A percentile compares a stretch with the other conserved stretches of the same genome.
Evolutionary conservation across 2,888 invertebrate species (phyloP).

Genomic region (Caenorhabditis panamensis): DNA sequence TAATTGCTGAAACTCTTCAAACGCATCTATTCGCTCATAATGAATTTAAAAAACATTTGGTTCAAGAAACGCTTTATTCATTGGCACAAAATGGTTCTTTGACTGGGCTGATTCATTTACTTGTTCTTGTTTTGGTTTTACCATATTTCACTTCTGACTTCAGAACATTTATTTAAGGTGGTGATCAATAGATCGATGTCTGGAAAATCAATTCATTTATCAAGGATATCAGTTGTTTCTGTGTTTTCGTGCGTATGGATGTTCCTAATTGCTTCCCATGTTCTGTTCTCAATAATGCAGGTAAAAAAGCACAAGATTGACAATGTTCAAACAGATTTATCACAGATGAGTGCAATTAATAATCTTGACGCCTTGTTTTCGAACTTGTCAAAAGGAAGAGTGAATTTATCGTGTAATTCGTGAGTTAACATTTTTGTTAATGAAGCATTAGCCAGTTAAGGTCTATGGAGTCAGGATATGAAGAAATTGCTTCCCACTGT

Average conservation of each 20-base stretch:
- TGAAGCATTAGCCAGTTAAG: constrained; percentile 35
- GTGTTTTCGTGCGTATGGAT: constrained; percentile 79
- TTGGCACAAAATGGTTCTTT: constrained; percentile 79
- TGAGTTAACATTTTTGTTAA: constrained; percentile 12
- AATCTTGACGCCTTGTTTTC: constrained; percentile 69
- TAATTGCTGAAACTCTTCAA: constrained; percentile 79
- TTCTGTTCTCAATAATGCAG: constrained; percentile 79
- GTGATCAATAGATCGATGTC: constrained; percentile 80
- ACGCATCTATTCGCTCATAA: constrained; percentile 77
- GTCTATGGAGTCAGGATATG: constrained; percentile 72
- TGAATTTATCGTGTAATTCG: constrained; percentile 59
- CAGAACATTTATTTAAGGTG: too few species aligned
- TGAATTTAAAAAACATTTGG: constrained; percentile 77
- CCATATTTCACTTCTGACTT: too few species aligned
- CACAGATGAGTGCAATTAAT: constrained; percentile 67
- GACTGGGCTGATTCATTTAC: constrained; percentile 77
- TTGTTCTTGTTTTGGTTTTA: constrained; percentile 77
- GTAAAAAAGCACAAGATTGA: too few species aligned
- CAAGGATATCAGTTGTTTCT: constrained; percentile 72
- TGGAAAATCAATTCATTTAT: constrained; percentile 78
- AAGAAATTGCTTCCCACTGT: constrained; percentile 75
- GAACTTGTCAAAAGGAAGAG: constrained; percentile 60
- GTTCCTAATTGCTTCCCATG: constrained; percentile 77
- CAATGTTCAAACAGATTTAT: too few species aligned
- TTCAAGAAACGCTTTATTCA: constrained; percentile 79